Evolutionary conservation across 2,113 vertebrate genomes (phyloP), one percentile per base, ranked within the genome.

Genomic region (Poeciliopsis retropinna): DNA sequence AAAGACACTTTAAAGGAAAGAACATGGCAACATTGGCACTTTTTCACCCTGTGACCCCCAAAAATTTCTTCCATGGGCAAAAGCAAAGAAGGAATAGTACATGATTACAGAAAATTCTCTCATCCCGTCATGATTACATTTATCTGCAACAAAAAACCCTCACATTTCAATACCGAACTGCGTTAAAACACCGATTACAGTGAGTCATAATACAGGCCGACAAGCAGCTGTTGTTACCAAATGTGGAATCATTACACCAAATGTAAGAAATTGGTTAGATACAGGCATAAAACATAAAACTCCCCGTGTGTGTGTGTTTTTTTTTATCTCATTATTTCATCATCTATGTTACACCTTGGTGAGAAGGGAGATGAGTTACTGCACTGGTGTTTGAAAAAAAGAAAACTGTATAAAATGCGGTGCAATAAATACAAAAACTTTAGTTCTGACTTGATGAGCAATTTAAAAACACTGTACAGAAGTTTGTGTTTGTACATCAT

Each of bases 401-500:
- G 91, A 91, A 57, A 57, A 64, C 78, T 70, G 86, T 92, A 91
- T 89, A 92, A 93, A 92, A 92, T 83, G 88, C 86, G 90, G 88
- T 91, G 88, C 72, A 81, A 91, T 88, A 89, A 93, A 91, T 91
- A 90, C 84, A 92, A 92, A 91, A 88, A 80, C 84, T 89, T 77
- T 80, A 32, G 84, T 88, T 89, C 83, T 85, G 89, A 91, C 81
- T 57, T 82, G 83, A 93, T 92, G 90, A 92, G 87, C 70, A 81
- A 88, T 90, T 57, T 94, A 92, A 91, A 92, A 93, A 94, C 92
- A 92, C 92, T 92, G 91, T 91, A 93, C 91, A 93, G 88, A 54
- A 85, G 89, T 87, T 89, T 87, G 81, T 82, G 77, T 89, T 90
- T 92, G 85, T 91, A 90, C 90, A 91, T 87, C 78, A 87, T 84